phyloP scores from a whole-genome alignment of 2,888 invertebrate species.

The Calliphora vomitoria region DNA sequence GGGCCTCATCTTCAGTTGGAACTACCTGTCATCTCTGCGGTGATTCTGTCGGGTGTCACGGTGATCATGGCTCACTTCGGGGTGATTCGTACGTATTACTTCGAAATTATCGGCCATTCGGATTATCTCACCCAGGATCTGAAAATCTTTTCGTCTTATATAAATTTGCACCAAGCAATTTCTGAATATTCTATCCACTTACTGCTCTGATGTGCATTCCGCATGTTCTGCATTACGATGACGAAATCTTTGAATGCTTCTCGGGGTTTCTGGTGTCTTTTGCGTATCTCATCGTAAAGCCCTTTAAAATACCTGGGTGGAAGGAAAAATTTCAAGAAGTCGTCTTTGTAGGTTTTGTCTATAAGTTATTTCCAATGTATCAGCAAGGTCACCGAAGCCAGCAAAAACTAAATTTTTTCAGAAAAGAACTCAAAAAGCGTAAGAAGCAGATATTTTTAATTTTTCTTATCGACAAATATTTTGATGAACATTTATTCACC shows the following conservation, averaged over 20 bases:
- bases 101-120: too few species aligned
- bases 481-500: too few species aligned
- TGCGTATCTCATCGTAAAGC: conserved; percentile 11
- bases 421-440: too few species aligned
- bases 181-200: neutral
- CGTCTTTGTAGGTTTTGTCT: neutral
- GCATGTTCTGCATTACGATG: conserved; percentile 3
- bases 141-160: too few species aligned
- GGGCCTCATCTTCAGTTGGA: neutral
- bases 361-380: too few species aligned
- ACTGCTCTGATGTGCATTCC: neutral
- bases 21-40: neutral
- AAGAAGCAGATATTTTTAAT: too few species aligned
- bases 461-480: too few species aligned
- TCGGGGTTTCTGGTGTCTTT: neutral
- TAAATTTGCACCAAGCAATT: too few species aligned
- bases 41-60: neutral
- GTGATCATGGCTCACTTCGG: conserved; percentile 1
- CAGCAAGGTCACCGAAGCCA: too few species aligned
- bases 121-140: too few species aligned
- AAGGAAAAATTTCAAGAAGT: conserved; percentile 11
- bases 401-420: too few species aligned
- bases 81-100: too few species aligned
- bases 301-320: conserved; percentile 24
- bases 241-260: neutral